Conservation (phyloP, 2,113 vertebrate species). For the Paralichthys olivaceus region DNA sequence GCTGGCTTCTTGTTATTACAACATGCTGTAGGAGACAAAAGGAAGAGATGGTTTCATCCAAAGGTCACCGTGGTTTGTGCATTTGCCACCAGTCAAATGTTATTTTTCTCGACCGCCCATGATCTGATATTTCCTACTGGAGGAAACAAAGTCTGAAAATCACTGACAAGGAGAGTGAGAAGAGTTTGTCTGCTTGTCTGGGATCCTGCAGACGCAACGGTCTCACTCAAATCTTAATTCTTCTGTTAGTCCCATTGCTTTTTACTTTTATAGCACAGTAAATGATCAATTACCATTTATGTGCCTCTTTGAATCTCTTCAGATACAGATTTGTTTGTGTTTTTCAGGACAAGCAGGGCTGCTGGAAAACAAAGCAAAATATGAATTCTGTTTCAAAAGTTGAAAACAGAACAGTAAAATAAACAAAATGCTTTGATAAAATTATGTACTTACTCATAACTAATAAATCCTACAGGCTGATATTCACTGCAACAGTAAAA, state of each 20-base stretch:
- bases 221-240: neutral
- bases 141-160: constrained; percentile 8
- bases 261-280: neutral
- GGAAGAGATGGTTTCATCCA: constrained; percentile 4
- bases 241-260: neutral
- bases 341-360: no score
- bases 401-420: no score
- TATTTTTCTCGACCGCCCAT: neutral
- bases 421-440: no score
- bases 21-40: constrained; percentile 21
- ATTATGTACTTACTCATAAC: no score
- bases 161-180: neutral
- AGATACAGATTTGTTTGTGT: no score
- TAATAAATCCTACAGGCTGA: no score
- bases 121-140: constrained; percentile 5
- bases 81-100: neutral
- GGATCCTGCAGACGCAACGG: neutral
- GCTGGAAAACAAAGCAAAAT: no score
- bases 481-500: no score
- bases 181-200: neutral
- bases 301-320: no score
- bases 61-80: constrained; percentile 5
- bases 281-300: neutral
- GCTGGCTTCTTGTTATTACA: constrained; percentile 15
- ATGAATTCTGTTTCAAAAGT: no score